These are phyloP conservation scores for Girardinus metallicus DNA, from an alignment of 2,797 vertebrate species.

Conservation along the genomic window DNA sequence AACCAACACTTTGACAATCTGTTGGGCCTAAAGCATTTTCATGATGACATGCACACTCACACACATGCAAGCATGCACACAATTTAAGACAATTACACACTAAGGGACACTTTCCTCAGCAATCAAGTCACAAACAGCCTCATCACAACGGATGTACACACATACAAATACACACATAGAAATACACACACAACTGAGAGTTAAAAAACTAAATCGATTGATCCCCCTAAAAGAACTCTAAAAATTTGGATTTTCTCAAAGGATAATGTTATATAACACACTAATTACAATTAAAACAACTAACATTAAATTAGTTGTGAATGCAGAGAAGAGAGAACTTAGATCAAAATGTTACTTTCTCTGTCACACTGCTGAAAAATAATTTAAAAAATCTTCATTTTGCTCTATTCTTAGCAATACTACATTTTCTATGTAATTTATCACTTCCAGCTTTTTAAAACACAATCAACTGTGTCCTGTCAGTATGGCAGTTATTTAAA, in stretches of 20 bases:
- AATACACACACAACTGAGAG: not conserved
- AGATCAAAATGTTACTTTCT: not conserved
- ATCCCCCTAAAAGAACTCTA: not conserved
- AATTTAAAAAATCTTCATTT: too few relatives aligned
- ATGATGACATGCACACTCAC: slow-evolving; percentile 34
- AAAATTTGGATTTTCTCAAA: not conserved
- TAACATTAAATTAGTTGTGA: not conserved
- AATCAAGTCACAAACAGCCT: not conserved
- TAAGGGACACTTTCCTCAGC: slow-evolving; percentile 10
- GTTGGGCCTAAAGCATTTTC: slow-evolving; percentile 68
- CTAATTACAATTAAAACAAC: not conserved
- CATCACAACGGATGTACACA: not conserved
- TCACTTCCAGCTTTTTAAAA: not conserved
- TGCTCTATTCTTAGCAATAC: too few relatives aligned
- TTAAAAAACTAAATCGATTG: not conserved
- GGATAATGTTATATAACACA: not conserved
- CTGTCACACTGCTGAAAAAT: too few relatives aligned
- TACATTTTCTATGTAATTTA: too few relatives aligned
- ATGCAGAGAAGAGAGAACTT: not conserved
- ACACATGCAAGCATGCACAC: not conserved
- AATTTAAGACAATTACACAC: slow-evolving; percentile 4
- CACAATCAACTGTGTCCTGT: not conserved
- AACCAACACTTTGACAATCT: slow-evolving; percentile 78
- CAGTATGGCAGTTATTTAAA: not conserved
- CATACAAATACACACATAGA: not conserved